Conservation (phyloP, 2,113 vertebrate genomes). For the Emberiza fucata region DNA sequence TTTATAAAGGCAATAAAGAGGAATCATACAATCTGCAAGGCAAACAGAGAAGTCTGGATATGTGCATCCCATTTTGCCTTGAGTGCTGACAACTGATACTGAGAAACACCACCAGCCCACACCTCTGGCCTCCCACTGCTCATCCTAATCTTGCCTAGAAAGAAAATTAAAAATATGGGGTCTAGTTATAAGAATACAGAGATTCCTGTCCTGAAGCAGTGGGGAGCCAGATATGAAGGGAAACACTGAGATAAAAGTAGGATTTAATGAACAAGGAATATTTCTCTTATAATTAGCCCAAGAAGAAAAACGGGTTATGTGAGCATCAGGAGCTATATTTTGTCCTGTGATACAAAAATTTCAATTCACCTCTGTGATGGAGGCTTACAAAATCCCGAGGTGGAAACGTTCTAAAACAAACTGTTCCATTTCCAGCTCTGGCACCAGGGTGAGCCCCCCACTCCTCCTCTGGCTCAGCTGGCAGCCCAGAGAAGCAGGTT, state of each 20-base stretch:
- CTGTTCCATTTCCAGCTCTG: neutral
- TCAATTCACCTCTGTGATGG: neutral
- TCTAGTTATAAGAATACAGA: neutral
- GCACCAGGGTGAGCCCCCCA: neutral
- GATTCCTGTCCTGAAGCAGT: neutral
- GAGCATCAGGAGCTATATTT: neutral
- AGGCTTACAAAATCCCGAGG: neutral
- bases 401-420: neutral
- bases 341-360: neutral
- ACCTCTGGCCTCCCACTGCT: neutral
- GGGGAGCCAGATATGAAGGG: neutral
- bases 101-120: neutral
- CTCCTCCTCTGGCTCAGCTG: neutral
- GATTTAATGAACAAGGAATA: neutral
- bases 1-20: neutral
- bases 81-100: neutral
- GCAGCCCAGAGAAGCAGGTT: neutral
- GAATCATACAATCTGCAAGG: neutral
- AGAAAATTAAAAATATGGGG: accelerated
- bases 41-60: neutral
- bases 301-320: neutral
- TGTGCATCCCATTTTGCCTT: neutral
- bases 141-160: neutral
- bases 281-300: neutral
- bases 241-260: neutral